Evolutionary conservation across 1,140 invertebrate species (phyloP).

Genomic region (Wiebesia pumilae): DNA sequence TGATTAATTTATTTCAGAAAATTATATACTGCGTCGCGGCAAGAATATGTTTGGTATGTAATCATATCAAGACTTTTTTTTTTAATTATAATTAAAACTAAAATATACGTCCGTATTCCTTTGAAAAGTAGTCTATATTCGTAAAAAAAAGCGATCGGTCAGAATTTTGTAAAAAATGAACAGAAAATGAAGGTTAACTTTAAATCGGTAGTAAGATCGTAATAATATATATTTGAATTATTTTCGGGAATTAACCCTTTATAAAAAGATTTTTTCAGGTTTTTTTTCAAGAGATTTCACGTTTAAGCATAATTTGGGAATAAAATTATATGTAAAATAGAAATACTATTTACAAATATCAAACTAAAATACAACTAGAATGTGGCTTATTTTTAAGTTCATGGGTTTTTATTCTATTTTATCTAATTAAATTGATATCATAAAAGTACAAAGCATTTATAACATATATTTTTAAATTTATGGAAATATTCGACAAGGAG

Average conservation of each 20-base stretch:
- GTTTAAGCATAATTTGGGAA: background rate
- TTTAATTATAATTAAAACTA: slow-evolving; percentile 17
- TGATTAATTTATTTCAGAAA: slow-evolving; percentile 13
- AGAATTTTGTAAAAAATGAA: background rate
- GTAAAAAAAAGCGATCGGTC: background rate
- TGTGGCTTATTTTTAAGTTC: too few species aligned
- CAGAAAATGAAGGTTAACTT: slow-evolving; percentile 5
- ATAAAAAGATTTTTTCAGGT: background rate
- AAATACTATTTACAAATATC: too few species aligned
- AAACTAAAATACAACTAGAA: too few species aligned
- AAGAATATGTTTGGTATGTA: background rate
- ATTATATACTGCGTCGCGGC: background rate
- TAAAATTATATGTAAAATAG: too few species aligned
- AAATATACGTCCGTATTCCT: background rate
- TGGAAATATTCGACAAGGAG: too few species aligned
- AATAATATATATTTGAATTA: slow-evolving; percentile 5
- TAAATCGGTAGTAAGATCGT: background rate
- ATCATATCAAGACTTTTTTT: slow-evolving; percentile 12
- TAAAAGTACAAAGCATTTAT: too few species aligned
- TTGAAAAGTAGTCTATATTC: slow-evolving; percentile 1
- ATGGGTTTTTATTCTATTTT: too few species aligned
- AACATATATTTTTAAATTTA: too few species aligned
- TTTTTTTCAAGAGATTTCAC: background rate
- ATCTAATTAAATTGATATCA: too few species aligned
- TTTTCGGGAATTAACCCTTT: background rate